Conservation (phyloP, 2,888 invertebrate species). For the Malthinus flaveolus region DNA sequence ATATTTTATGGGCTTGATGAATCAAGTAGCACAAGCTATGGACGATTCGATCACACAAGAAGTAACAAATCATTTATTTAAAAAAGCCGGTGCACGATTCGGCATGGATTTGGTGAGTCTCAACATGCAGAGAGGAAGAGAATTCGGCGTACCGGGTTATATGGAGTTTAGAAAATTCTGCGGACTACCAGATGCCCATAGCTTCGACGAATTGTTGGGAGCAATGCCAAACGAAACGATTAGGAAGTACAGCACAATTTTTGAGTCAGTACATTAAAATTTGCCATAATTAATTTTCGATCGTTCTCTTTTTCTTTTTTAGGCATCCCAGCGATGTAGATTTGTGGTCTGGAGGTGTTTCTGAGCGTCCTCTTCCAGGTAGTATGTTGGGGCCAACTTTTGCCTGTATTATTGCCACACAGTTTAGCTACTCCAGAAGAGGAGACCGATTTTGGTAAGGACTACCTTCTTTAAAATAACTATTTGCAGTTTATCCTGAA, state of each 20-base stretch:
- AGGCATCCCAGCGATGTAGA: slow-evolving; percentile 90
- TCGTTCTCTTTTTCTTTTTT: slow-evolving; percentile 35
- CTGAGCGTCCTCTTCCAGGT: slow-evolving; percentile 86
- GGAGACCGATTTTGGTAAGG: slow-evolving; percentile 89
- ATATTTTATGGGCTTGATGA: slow-evolving; percentile 91
- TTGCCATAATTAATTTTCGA: neutral
- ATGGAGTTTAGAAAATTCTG: slow-evolving; percentile 93
- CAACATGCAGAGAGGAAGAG: slow-evolving; percentile 91
- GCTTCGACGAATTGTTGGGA: slow-evolving; percentile 80
- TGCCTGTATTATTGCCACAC: slow-evolving; percentile 90
- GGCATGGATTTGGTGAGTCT: slow-evolving; percentile 91
- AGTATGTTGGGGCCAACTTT: slow-evolving; percentile 94
- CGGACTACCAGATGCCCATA: slow-evolving; percentile 76
- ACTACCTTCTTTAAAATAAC: too few species aligned
- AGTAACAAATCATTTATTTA: slow-evolving; percentile 91
- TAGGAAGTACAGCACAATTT: slow-evolving; percentile 78
- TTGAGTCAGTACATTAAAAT: slow-evolving; percentile 64
- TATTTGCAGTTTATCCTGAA: too few species aligned
- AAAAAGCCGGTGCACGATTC: slow-evolving; percentile 72
- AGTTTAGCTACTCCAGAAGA: slow-evolving; percentile 85
- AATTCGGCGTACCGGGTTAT: slow-evolving; percentile 89
- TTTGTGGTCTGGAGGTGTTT: slow-evolving; percentile 93
- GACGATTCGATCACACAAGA: slow-evolving; percentile 90
- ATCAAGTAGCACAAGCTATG: slow-evolving; percentile 94
- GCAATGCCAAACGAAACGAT: slow-evolving; percentile 90